These are phyloP conservation scores for Apodemia duryi DNA, from an alignment of 2,888 invertebrate species.

Conservation along the genomic window DNA sequence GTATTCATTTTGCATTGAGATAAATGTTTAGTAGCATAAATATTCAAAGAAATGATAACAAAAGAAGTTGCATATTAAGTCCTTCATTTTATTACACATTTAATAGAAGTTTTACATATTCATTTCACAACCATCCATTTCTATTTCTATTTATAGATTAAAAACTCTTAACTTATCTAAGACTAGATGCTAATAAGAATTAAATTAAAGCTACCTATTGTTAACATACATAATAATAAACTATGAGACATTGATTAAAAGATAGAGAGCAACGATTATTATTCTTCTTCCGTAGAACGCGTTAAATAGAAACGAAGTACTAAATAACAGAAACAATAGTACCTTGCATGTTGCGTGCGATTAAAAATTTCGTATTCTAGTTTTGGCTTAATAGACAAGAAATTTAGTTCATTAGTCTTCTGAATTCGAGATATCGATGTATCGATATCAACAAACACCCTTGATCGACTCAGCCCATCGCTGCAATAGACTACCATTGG, in stretches of 20 bases:
- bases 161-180: not conserved
- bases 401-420: too few species aligned
- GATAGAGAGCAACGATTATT: constrained; percentile 15
- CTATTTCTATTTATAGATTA: not conserved
- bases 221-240: constrained; percentile 8
- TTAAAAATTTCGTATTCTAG: not conserved
- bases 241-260: constrained; percentile 13
- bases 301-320: constrained; percentile 13
- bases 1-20: too few species aligned
- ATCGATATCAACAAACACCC: too few species aligned
- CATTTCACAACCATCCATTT: not conserved
- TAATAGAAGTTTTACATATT: not conserved
- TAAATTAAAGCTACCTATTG: constrained; percentile 17
- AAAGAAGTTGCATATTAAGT: too few species aligned
- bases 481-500: not conserved
- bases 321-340: constrained; percentile 8
- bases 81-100: too few species aligned
- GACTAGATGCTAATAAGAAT: constrained; percentile 14
- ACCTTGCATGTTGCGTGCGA: not conserved
- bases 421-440: too few species aligned
- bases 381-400: not conserved
- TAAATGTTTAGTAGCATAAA: too few species aligned
- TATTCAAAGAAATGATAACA: too few species aligned
- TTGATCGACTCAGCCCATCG: not conserved
- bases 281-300: constrained; percentile 17